phyloP scores from a whole-genome alignment of 1,140 invertebrate species.

The Tetragonula clypearis region DNA sequence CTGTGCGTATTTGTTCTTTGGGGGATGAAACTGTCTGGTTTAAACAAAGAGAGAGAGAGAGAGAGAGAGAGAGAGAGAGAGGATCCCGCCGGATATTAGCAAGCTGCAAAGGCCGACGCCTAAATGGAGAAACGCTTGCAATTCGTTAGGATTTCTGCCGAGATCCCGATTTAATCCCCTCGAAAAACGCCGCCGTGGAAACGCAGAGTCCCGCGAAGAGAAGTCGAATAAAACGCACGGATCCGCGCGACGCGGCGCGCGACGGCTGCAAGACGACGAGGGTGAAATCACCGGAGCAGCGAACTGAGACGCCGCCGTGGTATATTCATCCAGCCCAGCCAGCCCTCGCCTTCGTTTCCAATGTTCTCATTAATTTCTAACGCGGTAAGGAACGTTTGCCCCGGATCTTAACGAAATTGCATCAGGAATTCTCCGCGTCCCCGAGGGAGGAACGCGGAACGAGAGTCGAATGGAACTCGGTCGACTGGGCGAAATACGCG shows the following conservation, averaged over 20 bases:
- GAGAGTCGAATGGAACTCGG: background rate
- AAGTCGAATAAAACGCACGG: background rate
- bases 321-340: background rate
- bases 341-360: background rate
- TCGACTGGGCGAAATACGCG: background rate
- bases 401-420: slow-evolving; percentile 38
- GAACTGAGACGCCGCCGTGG: background rate
- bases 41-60: too few species aligned
- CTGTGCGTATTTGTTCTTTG: too few species aligned
- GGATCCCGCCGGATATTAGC: background rate
- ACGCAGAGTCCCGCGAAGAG: background rate
- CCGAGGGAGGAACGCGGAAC: background rate
- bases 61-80: too few species aligned
- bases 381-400: slow-evolving; percentile 4
- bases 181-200: background rate
- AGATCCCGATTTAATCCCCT: background rate
- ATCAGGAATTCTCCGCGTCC: slow-evolving; percentile 1
- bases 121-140: background rate
- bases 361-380: slow-evolving; percentile 21
- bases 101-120: too few species aligned
- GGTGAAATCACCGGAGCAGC: background rate
- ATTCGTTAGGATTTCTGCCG: background rate
- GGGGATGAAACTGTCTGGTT: too few species aligned
- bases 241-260: too few species aligned
- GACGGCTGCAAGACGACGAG: background rate